phyloP scores from a whole-genome alignment of 2,113 vertebrate species.

The Felis chaus region DNA sequence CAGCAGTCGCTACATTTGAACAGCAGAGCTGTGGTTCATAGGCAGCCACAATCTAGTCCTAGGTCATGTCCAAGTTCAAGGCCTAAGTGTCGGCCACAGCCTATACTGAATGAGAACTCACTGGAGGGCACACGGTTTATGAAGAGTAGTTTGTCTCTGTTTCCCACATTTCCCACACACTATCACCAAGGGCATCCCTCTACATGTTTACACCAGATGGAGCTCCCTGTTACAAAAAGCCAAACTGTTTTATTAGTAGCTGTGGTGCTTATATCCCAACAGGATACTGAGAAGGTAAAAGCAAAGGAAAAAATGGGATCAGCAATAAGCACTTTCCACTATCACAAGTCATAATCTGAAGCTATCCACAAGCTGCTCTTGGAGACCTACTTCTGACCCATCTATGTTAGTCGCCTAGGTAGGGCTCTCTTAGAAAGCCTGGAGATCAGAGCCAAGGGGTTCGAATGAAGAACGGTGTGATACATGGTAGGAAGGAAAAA shows the following conservation, averaged over 20 bases:
- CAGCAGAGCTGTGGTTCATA: background rate
- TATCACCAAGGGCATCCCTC: constrained; percentile 47
- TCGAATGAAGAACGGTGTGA: background rate
- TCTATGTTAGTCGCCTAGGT: background rate
- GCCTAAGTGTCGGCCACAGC: background rate
- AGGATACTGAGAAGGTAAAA: constrained; percentile 48
- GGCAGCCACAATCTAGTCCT: background rate
- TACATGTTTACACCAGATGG: constrained; percentile 58
- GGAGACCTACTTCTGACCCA: background rate
- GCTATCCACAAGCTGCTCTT: constrained; percentile 39
- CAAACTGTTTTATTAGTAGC: constrained; percentile 63
- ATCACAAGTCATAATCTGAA: constrained; percentile 32
- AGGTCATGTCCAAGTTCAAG: background rate
- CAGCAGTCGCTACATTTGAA: background rate
- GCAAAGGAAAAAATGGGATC: background rate
- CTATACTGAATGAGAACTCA: background rate
- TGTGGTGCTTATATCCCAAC: background rate
- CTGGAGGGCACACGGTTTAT: background rate
- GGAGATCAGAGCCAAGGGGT: background rate
- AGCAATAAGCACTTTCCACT: background rate
- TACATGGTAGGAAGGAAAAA: background rate
- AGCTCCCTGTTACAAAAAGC: constrained; percentile 58
- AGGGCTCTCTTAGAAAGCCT: background rate
- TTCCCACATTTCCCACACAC: constrained; percentile 28
- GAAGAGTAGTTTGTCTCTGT: background rate